phyloP scores from a whole-genome alignment of 2,113 vertebrate species.

The Leptodactylus fuscus region DNA sequence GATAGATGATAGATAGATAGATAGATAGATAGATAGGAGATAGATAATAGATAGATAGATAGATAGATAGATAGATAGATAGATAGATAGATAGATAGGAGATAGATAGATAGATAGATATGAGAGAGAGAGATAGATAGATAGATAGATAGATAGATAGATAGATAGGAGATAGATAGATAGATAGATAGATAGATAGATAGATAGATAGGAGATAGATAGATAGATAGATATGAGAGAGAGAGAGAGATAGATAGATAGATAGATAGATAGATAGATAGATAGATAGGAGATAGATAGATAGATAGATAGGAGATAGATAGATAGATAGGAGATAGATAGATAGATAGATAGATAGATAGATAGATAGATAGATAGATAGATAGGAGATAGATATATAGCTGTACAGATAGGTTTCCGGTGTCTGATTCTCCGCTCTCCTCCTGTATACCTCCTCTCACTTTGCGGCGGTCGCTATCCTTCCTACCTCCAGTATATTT shows the following conservation, averaged over 20 bases:
- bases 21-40: too few relatives aligned
- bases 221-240: not conserved
- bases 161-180: not conserved
- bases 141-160: not conserved
- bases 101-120: not conserved
- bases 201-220: not conserved
- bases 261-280: conserved; percentile 6
- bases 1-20: too few relatives aligned
- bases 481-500: too few relatives aligned
- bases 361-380: too few relatives aligned
- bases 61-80: not conserved
- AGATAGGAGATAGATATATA: too few relatives aligned
- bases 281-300: not conserved
- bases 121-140: too few relatives aligned
- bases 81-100: not conserved
- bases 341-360: too few relatives aligned
- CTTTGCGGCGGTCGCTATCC: too few relatives aligned
- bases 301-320: not conserved
- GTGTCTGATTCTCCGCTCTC: too few relatives aligned
- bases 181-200: not conserved
- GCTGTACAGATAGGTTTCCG: too few relatives aligned
- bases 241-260: not conserved
- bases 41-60: not conserved
- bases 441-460: too few relatives aligned
- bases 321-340: not conserved